Conservation (phyloP, 2,113 vertebrate species). For the Lophura nycthemera region DNA sequence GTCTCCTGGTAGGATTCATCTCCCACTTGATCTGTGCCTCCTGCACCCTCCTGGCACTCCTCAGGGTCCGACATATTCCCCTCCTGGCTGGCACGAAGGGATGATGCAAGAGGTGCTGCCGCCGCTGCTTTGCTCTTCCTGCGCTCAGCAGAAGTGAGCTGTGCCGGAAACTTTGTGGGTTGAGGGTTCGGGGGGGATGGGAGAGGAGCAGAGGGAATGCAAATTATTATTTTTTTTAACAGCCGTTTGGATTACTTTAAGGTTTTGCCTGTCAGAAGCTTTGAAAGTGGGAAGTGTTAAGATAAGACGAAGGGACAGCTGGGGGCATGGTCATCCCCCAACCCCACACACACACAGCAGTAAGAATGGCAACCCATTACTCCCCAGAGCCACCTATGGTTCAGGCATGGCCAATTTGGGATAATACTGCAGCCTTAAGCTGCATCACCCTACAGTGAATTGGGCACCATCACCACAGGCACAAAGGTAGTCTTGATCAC, state of each 20-base stretch:
- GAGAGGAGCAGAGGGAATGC: background rate
- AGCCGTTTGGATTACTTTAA: background rate
- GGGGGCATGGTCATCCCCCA: background rate
- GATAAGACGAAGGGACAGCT: background rate
- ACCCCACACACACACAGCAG: background rate
- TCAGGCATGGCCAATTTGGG: background rate
- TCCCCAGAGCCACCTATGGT: background rate
- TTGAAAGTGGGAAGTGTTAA: background rate
- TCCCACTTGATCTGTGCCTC: background rate
- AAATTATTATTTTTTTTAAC: background rate
- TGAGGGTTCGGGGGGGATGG: conserved; percentile 52
- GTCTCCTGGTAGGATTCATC: background rate
- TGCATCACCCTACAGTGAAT: background rate
- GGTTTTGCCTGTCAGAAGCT: background rate
- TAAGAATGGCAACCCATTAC: background rate
- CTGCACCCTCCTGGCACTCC: conserved; percentile 23
- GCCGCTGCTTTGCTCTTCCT: background rate
- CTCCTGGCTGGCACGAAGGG: background rate
- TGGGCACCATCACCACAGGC: rapidly evolving
- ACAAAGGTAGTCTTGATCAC: rapidly evolving
- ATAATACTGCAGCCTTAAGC: background rate
- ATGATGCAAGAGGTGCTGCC: rapidly evolving
- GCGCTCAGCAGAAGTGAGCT: conserved; percentile 62
- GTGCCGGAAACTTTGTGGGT: conserved; percentile 53
- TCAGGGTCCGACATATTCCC: conserved; percentile 65